phyloP scores from a whole-genome alignment of 30 jellyfish, hydroid and myxozoan species.

The Pseudorhiza aurosa region DNA sequence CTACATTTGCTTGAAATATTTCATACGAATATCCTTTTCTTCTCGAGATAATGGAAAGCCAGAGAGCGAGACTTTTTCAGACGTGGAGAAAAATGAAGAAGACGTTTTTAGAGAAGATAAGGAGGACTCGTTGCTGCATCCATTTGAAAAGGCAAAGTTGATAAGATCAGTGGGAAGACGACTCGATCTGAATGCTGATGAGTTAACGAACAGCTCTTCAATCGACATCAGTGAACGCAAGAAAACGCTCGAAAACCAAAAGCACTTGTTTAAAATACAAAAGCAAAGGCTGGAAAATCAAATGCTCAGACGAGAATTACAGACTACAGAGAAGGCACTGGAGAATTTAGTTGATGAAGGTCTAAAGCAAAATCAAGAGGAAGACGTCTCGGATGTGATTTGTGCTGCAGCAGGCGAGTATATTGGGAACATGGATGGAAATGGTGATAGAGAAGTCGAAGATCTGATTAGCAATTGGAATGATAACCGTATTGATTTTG shows the following conservation, averaged over 20 bases:
- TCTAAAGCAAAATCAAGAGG: background rate
- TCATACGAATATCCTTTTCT: too few relatives aligned
- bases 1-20: too few relatives aligned
- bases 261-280: conserved; percentile 40
- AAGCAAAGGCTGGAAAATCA: conserved; percentile 59
- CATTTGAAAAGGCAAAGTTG: conserved; percentile 49
- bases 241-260: conserved; percentile 47
- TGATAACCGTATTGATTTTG: too few relatives aligned
- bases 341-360: conserved; percentile 9
- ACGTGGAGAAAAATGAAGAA: background rate
- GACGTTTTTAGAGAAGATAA: background rate
- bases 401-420: background rate
- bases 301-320: conserved; percentile 34
- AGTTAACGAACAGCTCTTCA: background rate
- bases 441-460: background rate
- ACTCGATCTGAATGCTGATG: background rate
- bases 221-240: conserved; percentile 20
- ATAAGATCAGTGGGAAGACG: conserved; percentile 28
- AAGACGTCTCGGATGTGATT: background rate
- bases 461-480: too few relatives aligned
- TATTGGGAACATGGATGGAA: background rate
- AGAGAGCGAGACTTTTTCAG: too few relatives aligned
- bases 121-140: conserved; percentile 41
- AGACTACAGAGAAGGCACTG: conserved; percentile 31
- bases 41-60: too few relatives aligned